Evolutionary conservation across 2,888 invertebrate genomes (phyloP).

Genomic region (Lasioglossum leucozonium): DNA sequence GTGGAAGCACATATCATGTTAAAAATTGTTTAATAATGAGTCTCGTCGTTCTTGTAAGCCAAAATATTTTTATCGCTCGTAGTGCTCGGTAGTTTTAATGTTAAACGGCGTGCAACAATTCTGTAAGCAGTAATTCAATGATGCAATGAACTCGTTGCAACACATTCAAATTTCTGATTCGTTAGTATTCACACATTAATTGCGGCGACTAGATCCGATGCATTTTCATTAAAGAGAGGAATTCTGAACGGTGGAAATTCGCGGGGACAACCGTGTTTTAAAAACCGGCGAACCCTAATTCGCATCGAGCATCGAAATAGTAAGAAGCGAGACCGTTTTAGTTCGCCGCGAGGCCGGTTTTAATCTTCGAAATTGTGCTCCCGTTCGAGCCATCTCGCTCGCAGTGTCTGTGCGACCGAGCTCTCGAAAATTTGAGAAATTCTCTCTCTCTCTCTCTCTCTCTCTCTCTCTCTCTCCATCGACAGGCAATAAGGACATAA

Average conservation of each 20-base stretch:
- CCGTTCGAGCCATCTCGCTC: conserved; percentile 15
- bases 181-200: background rate
- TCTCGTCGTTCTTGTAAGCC: too few relatives aligned
- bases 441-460: background rate
- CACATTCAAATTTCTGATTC: too few relatives aligned
- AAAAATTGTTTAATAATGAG: too few relatives aligned
- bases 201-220: background rate
- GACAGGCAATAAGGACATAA: conserved; percentile 9
- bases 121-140: too few relatives aligned
- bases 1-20: too few relatives aligned
- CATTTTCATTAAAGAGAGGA: background rate
- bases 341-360: conserved; percentile 17
- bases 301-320: conserved; percentile 13
- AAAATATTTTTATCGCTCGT: too few relatives aligned
- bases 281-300: background rate
- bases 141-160: too few relatives aligned
- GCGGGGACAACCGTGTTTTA: background rate
- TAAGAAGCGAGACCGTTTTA: conserved; percentile 25
- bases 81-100: too few relatives aligned
- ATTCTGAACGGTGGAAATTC: background rate
- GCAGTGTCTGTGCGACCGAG: background rate
- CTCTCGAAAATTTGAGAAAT: conserved; percentile 35
- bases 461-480: background rate
- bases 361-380: conserved; percentile 45
- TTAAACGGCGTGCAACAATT: background rate